These are phyloP conservation scores for Andrena haemorrhoa DNA, from an alignment of 2,888 invertebrate species.

Conservation along the genomic window DNA sequence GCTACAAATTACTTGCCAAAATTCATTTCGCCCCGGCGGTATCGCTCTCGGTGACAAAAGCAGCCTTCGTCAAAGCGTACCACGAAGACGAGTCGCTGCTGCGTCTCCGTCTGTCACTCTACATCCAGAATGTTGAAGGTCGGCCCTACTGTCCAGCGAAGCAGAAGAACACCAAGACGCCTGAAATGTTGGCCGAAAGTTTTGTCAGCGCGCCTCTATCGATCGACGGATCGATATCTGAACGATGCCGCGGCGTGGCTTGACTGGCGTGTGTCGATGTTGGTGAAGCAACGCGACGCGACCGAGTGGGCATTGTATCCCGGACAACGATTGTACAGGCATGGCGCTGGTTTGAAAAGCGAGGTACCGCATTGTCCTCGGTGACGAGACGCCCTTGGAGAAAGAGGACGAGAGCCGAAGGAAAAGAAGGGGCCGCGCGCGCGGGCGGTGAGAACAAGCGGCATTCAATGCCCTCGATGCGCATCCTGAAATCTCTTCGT, in stretches of 20 bases:
- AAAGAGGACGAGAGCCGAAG: constrained; percentile 3
- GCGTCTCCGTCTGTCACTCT: too few relatives aligned
- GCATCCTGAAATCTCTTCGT: constrained; percentile 33
- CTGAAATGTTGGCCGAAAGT: not conserved
- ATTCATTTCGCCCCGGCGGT: constrained; percentile 29
- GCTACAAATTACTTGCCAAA: constrained; percentile 29
- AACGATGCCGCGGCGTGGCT: not conserved
- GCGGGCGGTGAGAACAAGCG: constrained; percentile 31
- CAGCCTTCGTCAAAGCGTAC: not conserved
- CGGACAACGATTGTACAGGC: constrained; percentile 49
- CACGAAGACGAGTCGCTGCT: not conserved
- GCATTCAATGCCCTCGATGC: constrained; percentile 37
- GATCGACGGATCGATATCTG: not conserved
- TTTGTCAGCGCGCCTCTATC: not conserved
- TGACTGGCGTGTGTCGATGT: constrained; percentile 12
- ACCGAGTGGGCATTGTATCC: constrained; percentile 47
- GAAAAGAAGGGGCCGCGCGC: not conserved
- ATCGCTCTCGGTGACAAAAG: not conserved
- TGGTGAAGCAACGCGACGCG: constrained; percentile 20
- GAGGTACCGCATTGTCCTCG: constrained; percentile 48
- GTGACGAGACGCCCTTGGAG: constrained; percentile 36
- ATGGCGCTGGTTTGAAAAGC: constrained; percentile 32
- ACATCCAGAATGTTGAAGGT: too few relatives aligned
- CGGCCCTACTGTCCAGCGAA: too few relatives aligned
- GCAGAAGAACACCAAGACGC: too few relatives aligned